Evolutionary conservation across 2,888 invertebrate species (phyloP).

Genomic region (Pachymerium ferrugineum): DNA sequence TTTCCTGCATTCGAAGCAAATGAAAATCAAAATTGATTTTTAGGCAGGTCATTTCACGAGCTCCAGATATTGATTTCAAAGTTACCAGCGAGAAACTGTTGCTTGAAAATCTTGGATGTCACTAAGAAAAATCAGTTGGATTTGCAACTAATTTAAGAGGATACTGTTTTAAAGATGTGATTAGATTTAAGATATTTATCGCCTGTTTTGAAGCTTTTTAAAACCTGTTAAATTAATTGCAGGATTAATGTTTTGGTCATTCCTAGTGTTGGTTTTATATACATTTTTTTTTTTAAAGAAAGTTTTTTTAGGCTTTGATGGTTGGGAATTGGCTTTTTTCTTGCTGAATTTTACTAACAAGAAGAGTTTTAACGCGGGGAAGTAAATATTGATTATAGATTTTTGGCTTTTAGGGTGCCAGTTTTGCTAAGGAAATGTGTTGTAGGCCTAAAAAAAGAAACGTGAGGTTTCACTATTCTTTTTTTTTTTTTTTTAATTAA

Average conservation of each 20-base stretch:
- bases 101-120: background rate
- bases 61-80: background rate
- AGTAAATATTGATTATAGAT: background rate
- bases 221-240: background rate
- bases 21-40: conserved; percentile 13
- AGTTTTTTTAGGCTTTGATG: background rate
- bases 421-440: background rate
- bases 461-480: no score
- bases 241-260: background rate
- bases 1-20: background rate
- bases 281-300: background rate
- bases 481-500: background rate
- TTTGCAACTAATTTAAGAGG: background rate
- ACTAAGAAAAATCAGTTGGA: background rate
- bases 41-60: background rate
- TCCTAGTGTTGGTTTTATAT: no score
- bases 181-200: no score
- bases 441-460: no score
- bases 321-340: background rate
- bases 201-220: background rate
- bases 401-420: background rate
- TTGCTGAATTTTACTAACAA: background rate
- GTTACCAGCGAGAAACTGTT: background rate
- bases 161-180: background rate
- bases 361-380: background rate